Conservation (phyloP, 2,797 vertebrate species). For the Sternarchorhynchus goeldii region DNA sequence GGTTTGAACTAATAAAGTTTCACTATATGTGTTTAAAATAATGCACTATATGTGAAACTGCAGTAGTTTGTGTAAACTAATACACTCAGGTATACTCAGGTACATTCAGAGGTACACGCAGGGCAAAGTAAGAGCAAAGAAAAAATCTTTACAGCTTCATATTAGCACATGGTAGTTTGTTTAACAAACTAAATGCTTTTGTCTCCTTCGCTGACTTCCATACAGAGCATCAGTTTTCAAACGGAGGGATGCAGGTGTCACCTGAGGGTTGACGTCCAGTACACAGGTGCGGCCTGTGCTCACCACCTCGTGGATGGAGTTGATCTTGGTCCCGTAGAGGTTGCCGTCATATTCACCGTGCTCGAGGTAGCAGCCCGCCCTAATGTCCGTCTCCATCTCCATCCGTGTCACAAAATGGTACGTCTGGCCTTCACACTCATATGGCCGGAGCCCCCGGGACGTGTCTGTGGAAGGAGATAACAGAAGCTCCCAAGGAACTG, state of each 20-base stretch:
- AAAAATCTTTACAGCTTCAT: too few species aligned
- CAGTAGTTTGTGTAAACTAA: too few species aligned
- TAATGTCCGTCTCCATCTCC: constrained; percentile 96
- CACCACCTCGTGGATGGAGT: constrained; percentile 95
- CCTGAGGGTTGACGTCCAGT: constrained; percentile 97
- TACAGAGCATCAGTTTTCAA: too few species aligned
- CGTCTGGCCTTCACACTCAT: constrained; percentile 90
- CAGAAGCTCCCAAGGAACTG: background rate
- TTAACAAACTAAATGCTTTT: too few species aligned
- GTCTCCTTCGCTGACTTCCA: too few species aligned
- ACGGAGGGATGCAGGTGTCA: constrained; percentile 49
- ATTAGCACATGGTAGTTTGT: too few species aligned
- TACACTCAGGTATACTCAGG: too few species aligned
- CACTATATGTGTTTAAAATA: too few species aligned
- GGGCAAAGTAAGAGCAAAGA: too few species aligned
- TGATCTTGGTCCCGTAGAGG: constrained; percentile 97
- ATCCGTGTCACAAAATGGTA: constrained; percentile 90
- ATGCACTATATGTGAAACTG: too few species aligned
- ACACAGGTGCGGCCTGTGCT: constrained; percentile 90
- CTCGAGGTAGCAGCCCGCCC: constrained; percentile 92
- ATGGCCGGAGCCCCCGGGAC: constrained; percentile 90
- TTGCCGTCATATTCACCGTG: constrained; percentile 98
- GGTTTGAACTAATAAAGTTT: too few species aligned
- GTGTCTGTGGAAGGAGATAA: constrained; percentile 77
- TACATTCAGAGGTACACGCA: too few species aligned